phyloP scores from a whole-genome alignment of 2,113 vertebrate genomes.

The Numida meleagris region DNA sequence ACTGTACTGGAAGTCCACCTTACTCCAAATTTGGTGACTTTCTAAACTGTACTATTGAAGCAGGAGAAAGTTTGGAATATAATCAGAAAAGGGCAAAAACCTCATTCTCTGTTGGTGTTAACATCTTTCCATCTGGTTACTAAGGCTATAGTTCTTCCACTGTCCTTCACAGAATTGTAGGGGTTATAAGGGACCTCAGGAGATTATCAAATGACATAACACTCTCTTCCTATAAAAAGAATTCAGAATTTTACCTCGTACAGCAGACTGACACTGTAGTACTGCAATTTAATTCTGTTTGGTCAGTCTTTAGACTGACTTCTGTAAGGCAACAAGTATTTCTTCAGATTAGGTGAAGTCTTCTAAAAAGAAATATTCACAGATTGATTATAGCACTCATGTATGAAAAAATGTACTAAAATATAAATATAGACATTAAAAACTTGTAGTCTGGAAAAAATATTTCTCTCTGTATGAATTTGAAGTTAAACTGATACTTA shows the following conservation, averaged over 20 bases:
- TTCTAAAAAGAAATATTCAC: background rate
- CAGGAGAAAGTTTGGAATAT: background rate
- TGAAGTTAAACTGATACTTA: background rate
- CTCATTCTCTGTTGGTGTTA: background rate
- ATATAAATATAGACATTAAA: background rate
- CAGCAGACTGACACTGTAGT: background rate
- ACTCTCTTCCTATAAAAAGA: background rate
- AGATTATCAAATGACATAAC: background rate
- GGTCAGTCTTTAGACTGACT: background rate
- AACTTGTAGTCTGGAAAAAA: background rate
- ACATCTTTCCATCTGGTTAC: background rate
- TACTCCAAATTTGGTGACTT: background rate
- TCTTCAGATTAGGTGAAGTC: background rate
- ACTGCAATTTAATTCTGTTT: background rate
- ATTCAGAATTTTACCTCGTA: background rate
- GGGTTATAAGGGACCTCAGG: no score
- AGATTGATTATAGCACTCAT: background rate
- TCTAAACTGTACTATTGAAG: background rate
- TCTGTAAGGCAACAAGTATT: background rate
- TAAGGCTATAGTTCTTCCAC: background rate
- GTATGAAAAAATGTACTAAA: background rate
- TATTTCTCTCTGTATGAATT: background rate
- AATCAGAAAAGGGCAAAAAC: background rate
- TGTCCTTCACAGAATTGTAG: background rate
- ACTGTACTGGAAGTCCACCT: background rate